These are phyloP conservation scores for Prunella strophiata DNA, from an alignment of 2,797 vertebrate species.

Conservation along the genomic window DNA sequence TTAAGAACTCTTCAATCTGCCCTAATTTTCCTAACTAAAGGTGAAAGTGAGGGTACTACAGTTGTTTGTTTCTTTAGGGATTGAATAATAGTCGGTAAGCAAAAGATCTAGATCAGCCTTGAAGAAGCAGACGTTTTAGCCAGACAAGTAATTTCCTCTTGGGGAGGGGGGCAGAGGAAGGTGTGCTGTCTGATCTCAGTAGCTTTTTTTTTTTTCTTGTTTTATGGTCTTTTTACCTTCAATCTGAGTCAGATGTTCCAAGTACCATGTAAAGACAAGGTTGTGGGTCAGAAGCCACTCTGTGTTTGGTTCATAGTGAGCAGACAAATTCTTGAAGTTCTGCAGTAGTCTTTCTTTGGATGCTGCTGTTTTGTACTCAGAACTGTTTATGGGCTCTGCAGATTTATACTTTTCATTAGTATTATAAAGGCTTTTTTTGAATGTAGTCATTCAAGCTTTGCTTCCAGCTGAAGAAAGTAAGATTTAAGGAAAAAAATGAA, in stretches of 20 bases:
- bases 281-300: background rate
- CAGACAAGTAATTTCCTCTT: background rate
- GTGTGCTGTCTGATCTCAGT: background rate
- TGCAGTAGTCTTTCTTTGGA: background rate
- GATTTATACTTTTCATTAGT: background rate
- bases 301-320: background rate
- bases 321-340: background rate
- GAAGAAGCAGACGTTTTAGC: background rate
- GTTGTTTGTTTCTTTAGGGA: background rate
- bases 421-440: background rate
- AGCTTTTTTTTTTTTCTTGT: background rate
- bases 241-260: background rate
- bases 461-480: background rate
- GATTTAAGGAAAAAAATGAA: background rate
- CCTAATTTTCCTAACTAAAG: background rate
- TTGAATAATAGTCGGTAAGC: background rate
- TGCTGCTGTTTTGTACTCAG: background rate
- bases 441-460: background rate
- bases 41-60: background rate
- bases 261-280: background rate
- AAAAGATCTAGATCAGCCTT: background rate
- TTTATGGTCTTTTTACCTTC: background rate
- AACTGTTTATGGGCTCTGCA: background rate
- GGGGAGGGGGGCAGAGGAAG: fast-evolving
- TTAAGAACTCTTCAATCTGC: background rate